Conservation (phyloP, 1,140 invertebrate genomes). For the Cydia fagiglandana region DNA sequence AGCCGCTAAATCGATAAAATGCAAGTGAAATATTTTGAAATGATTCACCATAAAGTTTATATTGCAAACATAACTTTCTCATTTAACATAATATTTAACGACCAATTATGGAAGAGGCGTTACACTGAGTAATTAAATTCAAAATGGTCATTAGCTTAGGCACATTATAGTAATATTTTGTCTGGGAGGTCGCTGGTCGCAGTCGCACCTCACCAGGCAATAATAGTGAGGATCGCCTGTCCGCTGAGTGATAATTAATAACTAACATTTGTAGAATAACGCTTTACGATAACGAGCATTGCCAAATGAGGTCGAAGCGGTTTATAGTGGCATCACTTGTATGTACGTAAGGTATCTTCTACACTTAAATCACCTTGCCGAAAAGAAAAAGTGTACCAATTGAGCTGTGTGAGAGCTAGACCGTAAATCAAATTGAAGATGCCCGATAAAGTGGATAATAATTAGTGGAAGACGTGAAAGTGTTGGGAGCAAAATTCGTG, state of each 20-base stretch:
- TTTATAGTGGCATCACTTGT: constrained; percentile 42
- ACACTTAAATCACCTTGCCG: constrained; percentile 57
- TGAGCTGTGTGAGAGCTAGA: constrained; percentile 68
- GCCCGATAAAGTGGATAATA: constrained; percentile 79
- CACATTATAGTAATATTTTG: constrained; percentile 43
- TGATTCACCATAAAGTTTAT: constrained; percentile 38
- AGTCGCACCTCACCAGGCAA: background rate
- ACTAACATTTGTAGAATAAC: constrained; percentile 33
- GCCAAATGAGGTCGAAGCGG: constrained; percentile 47
- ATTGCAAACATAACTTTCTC: constrained; percentile 38
- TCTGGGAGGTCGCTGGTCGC: constrained; percentile 44
- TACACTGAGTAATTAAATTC: constrained; percentile 39
- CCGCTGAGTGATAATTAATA: constrained; percentile 31
- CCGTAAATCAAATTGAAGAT: constrained; percentile 79
- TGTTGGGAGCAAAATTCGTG: constrained; percentile 78
- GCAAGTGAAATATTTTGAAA: constrained; percentile 38
- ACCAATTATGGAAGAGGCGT: constrained; percentile 35
- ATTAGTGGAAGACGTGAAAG: constrained; percentile 79
- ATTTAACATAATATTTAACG: constrained; percentile 36
- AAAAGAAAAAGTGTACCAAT: constrained; percentile 77
- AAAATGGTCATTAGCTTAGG: constrained; percentile 41
- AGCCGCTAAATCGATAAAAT: constrained; percentile 36
- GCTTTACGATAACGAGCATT: constrained; percentile 25
- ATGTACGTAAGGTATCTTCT: constrained; percentile 38
- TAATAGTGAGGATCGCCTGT: background rate